Base-by-base conservation (phyloP, 2,113 vertebrate species). In the Labeo catla region DNA sequence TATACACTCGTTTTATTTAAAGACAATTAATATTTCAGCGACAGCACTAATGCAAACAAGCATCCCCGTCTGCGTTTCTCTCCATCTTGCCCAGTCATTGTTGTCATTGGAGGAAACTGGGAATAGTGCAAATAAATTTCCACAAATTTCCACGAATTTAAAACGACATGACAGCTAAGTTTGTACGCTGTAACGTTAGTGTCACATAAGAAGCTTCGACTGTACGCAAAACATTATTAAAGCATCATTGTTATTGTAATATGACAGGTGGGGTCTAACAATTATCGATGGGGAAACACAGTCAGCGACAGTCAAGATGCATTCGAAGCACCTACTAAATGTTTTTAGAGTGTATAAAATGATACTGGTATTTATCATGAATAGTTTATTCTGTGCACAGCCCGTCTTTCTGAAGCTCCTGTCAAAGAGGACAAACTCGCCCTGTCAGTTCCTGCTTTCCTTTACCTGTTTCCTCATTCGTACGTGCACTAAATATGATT, bases 31-130 rank as follows among this genome's bases (percentile, higher is more conserved):
- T 8, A 6, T 45, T 23, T 12, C 3, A 9, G 11, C 77, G 21
- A 45, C 39, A 45, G 45, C 57, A 81, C 8, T 19, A 36, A n/a
- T 66, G 78, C 78, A 54, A 63, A 78, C 11, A 43, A 59, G 23
- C 61, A 77, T n/a, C 66, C 15, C 49, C 39, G 78, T 39, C 72
- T 77, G 85, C 84, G 57, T 74, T 82, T 65, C 45, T 45, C 39
- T 59, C 68, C 68, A 88, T 88, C 76, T 73, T 86, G 84, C 87
- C 73, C 74, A 82, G 84, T 86, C 84, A 88, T 86, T 76, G 84
- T 82, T 86, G 74, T 83, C 79, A 76, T 59, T 86, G 66, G 13
- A 21, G 70, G 9, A n/a, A 79, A 81, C 28, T 8, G 77, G 3
- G 43, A 4, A 76, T 52, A 77, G 28, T 59, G 61, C n/a, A 54